Evolutionary conservation across 2,888 invertebrate genomes (phyloP).

Genomic region (Cyaniris semiargus): DNA sequence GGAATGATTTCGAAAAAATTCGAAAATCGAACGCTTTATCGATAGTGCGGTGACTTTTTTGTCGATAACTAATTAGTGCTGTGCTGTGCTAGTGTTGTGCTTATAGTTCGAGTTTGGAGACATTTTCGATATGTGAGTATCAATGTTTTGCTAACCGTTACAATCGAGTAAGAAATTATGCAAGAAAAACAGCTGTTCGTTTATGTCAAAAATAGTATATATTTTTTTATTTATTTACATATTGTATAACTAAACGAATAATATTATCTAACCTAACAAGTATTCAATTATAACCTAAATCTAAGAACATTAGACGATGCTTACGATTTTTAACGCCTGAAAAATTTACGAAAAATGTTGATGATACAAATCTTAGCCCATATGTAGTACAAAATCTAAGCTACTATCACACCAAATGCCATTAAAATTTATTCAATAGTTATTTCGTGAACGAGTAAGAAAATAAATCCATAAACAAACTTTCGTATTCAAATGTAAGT

Average conservation of each 20-base stretch:
- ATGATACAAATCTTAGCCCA: background rate
- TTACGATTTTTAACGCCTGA: background rate
- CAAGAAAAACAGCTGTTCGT: conserved; percentile 8
- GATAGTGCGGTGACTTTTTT: conserved; percentile 39
- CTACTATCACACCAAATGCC: too few relatives aligned
- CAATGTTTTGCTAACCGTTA: conserved; percentile 31
- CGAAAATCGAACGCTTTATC: conserved; percentile 38
- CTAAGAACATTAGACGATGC: background rate
- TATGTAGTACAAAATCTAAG: background rate
- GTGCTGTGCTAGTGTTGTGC: conserved; percentile 31
- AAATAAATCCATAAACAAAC: background rate
- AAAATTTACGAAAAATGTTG: background rate
- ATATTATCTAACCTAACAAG: background rate
- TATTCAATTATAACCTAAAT: background rate
- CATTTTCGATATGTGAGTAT: conserved; percentile 25
- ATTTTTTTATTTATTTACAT: conserved; percentile 15
- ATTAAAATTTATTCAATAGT: background rate
- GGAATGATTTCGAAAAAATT: conserved; percentile 29
- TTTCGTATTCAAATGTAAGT: background rate
- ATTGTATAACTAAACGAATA: too few relatives aligned
- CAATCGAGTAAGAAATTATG: background rate
- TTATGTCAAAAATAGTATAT: conserved; percentile 7
- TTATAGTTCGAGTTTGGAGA: conserved; percentile 14
- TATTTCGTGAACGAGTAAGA: background rate
- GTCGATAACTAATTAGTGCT: conserved; percentile 36